These are phyloP conservation scores for Peromyscus nudipes DNA, from an alignment of 2,797 vertebrate genomes.

Conservation along the genomic window DNA sequence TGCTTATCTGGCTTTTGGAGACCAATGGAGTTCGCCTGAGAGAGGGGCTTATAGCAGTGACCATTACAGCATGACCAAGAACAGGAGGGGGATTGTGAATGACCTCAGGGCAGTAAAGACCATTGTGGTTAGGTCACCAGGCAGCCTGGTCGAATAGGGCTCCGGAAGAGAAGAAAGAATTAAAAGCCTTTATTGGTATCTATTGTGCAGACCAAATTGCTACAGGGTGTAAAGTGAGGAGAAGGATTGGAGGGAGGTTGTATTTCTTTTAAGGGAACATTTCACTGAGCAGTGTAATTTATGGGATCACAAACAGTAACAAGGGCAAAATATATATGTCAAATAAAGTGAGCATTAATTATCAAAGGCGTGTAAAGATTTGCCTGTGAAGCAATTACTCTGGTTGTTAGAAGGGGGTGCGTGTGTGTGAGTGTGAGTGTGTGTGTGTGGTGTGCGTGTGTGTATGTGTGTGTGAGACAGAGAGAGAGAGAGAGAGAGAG, in stretches of 20 bases:
- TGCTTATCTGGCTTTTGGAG: neutral
- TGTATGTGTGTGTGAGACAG: neutral
- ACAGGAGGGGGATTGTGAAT: neutral
- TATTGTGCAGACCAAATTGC: neutral
- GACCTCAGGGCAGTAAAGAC: neutral
- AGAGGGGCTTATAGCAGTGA: neutral
- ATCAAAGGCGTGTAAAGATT: neutral
- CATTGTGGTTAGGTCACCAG: neutral
- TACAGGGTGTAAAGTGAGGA: neutral
- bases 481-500: neutral
- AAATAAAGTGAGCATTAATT: neutral
- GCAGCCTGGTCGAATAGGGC: neutral
- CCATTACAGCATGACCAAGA: neutral
- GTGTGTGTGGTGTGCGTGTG: neutral
- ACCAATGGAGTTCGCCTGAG: accelerated
- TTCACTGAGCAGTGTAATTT: neutral
- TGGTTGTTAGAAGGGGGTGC: neutral
- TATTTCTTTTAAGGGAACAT: neutral
- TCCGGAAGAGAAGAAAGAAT: neutral
- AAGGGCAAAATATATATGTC: neutral
- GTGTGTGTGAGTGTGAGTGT: neutral
- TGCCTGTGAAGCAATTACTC: neutral
- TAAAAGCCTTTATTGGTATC: neutral
- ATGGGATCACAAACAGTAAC: neutral
- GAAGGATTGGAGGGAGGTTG: neutral